Base-by-base conservation (phyloP, 2,888 invertebrate species). In the Helleia helle region DNA sequence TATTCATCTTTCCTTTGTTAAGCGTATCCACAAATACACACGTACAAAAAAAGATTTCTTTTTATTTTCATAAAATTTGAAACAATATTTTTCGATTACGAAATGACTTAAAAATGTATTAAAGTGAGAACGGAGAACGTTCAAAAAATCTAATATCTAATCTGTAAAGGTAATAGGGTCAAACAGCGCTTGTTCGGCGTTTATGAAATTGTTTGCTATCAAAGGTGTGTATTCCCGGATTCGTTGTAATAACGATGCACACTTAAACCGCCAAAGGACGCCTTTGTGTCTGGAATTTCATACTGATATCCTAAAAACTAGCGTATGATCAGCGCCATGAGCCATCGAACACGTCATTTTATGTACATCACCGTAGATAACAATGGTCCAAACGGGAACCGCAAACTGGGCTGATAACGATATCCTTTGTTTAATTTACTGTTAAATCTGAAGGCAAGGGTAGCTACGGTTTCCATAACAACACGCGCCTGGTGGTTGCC, bases 401-500 rank as follows among this genome's bases (percentile, higher is more conserved):
- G 46, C 48, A 44, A 43, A 45, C 47, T 37, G 42, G 43, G 49
- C 49, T 64, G 65, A 63, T 70, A 71, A 70, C 71, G 67, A 75
- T 71, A 71, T 71, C 67, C 79, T 81, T 80, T 80, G 81, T 81
- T 81, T 79, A 77, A 80, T 80, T 79, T 72, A 71, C 67, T 71
- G 67, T 73, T 62, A 80, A 83, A 81, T 83, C 81, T 79, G 79
- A 66, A 75, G 67, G 74, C 75, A 69, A 72, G 67, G 74, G 76
- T 73, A 74, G 72, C 72, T 73, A 65, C 71, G 77, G 81, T 81
- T 81, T 69, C 81, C 79, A 81, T 80, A 72, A 76, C 81, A 77
- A 83, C 83, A 71, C 71, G 75, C 74, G 73, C 64, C 66, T 58
- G 73, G 69, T 63, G 68, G 65, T 63, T 54, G 50, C 50, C 58